These are phyloP conservation scores for Electrona antarctica DNA, from an alignment of 2,113 vertebrate species.

Conservation along the genomic window DNA sequence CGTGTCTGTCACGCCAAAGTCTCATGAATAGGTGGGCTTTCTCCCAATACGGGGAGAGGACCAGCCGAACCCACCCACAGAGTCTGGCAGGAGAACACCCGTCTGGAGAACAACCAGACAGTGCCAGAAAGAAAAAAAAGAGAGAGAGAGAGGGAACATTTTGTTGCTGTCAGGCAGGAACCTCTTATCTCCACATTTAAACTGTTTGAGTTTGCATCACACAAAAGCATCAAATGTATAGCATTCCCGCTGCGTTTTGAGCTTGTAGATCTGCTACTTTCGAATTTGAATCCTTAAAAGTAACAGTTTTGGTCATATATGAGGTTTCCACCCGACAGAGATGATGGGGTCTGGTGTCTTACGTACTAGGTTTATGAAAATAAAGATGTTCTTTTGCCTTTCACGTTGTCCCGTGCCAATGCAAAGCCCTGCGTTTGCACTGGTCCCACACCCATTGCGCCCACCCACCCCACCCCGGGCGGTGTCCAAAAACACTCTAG, in stretches of 20 bases:
- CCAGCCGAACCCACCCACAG: background rate
- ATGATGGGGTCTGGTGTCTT: slow-evolving; percentile 1
- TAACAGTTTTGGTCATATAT: too few relatives aligned
- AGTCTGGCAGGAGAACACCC: background rate
- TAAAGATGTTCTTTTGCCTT: background rate
- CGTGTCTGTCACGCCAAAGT: background rate
- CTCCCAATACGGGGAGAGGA: background rate
- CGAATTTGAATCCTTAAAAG: too few relatives aligned
- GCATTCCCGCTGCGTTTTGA: too few relatives aligned
- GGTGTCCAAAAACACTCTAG: slow-evolving; percentile 4
- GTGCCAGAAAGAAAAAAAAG: background rate
- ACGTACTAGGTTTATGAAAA: too few relatives aligned
- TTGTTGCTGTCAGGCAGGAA: background rate
- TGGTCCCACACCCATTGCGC: background rate
- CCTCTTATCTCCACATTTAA: too few relatives aligned
- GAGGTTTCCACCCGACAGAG: background rate
- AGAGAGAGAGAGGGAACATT: slow-evolving; percentile 2
- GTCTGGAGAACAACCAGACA: slow-evolving; percentile 13
- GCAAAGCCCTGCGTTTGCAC: background rate
- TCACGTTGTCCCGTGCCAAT: slow-evolving; percentile 1
- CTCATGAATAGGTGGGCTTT: background rate
- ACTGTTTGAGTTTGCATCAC: too few relatives aligned
- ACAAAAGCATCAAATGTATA: too few relatives aligned
- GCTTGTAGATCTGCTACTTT: too few relatives aligned
- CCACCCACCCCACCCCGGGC: background rate